These are phyloP conservation scores for Caenorhabditis brenneri DNA, from an alignment of 1,140 invertebrate genomes.

Conservation along the genomic window DNA sequence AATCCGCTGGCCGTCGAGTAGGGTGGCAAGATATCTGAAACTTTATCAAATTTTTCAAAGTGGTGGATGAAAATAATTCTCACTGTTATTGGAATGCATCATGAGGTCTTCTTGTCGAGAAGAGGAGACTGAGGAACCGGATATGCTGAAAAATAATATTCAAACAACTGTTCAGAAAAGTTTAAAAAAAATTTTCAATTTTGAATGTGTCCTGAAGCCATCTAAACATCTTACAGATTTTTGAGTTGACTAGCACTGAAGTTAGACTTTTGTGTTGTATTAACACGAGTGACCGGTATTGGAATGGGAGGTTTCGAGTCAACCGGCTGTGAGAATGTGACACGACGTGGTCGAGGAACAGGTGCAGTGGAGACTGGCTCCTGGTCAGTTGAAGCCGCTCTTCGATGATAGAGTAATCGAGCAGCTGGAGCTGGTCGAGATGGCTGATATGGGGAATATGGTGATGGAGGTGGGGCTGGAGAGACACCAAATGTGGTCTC, in stretches of 20 bases:
- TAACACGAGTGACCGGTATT: neutral
- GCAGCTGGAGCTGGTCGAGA: neutral
- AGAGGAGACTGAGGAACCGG: constrained; percentile 9
- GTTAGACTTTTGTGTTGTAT: neutral
- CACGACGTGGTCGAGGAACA: neutral
- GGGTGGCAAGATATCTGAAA: constrained; percentile 27
- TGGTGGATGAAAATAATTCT: neutral
- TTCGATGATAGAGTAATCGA: neutral
- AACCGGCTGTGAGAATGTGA: neutral
- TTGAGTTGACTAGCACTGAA: constrained; percentile 20
- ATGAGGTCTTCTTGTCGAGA: constrained; percentile 6
- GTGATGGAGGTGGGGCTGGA: neutral
- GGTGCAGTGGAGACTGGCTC: neutral
- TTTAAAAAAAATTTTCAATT: neutral
- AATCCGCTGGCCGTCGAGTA: neutral
- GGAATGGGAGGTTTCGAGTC: constrained; percentile 8
- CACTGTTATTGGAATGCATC: constrained; percentile 30
- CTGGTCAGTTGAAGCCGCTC: neutral
- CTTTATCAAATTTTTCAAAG: neutral
- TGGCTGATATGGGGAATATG: neutral
- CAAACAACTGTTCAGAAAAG: neutral
- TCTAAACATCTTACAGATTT: constrained; percentile 31
- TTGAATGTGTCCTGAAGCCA: neutral
- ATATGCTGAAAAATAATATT: neutral
- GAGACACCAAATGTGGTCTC: constrained; percentile 14